phyloP scores from a whole-genome alignment of 2,888 invertebrate species.

The Drosophila lutescens region DNA sequence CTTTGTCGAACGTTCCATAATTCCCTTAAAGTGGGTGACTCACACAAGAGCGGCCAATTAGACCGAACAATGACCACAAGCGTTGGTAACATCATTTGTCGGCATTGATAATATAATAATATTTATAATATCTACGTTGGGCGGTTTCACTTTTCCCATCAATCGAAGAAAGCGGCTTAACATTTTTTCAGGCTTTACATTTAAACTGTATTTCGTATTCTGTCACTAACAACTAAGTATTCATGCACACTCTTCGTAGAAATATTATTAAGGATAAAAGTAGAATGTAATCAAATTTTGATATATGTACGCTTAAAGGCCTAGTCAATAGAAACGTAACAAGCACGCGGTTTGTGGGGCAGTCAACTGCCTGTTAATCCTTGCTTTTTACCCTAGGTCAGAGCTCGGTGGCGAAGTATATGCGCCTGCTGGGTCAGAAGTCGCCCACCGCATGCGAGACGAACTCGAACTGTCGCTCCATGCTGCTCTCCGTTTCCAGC shows the following conservation, averaged over 20 bases:
- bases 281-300: constrained; percentile 12
- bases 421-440: constrained; percentile 82
- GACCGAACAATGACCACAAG: constrained; percentile 1
- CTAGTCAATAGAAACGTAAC: constrained; percentile 30
- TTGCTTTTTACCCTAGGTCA: constrained; percentile 45
- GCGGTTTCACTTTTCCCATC: constrained; percentile 35
- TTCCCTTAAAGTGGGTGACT: constrained; percentile 17
- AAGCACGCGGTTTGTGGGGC: constrained; percentile 30
- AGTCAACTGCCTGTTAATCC: constrained; percentile 24
- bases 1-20: constrained; percentile 28
- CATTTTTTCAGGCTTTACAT: constrained; percentile 19
- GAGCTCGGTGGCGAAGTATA: constrained; percentile 81
- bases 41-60: constrained; percentile 28
- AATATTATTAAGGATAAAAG: neutral
- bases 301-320: constrained; percentile 22
- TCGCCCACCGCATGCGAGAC: constrained; percentile 84
- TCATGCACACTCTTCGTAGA: constrained; percentile 18
- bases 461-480: constrained; percentile 86
- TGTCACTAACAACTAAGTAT: constrained; percentile 26
- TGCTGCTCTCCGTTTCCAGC: constrained; percentile 85
- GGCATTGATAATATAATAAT: neutral
- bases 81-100: constrained; percentile 13
- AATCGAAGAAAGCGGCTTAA: constrained; percentile 21
- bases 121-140: constrained; percentile 13
- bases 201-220: constrained; percentile 30